Evolutionary conservation across 2,113 vertebrate species (phyloP).

Genomic region (Neodontobutis hainanensis): DNA sequence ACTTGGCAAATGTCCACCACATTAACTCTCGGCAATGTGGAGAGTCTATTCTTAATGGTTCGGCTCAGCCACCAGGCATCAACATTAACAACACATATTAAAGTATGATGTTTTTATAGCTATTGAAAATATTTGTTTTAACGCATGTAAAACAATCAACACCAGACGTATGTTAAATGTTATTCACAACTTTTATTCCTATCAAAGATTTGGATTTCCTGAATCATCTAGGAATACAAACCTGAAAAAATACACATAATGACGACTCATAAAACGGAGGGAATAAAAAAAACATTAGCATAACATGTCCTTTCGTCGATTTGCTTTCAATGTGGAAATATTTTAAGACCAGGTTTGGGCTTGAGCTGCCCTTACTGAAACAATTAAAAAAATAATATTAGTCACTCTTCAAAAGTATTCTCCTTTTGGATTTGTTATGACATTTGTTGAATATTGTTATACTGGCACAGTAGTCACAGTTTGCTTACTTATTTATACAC

Average conservation of each 20-base stretch:
- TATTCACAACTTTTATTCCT: constrained; percentile 8
- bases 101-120: constrained; percentile 11
- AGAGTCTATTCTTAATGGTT: constrained; percentile 51
- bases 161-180: constrained; percentile 14
- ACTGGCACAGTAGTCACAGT: not conserved
- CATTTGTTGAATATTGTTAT: not conserved
- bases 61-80: constrained; percentile 32
- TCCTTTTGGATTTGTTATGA: constrained; percentile 21
- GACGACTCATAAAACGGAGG: constrained; percentile 40
- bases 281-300: constrained; percentile 61
- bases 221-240: constrained; percentile 2
- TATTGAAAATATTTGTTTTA: not conserved
- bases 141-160: not conserved
- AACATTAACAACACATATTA: constrained; percentile 28
- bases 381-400: constrained; percentile 53
- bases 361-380: constrained; percentile 44
- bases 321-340: constrained; percentile 54
- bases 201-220: constrained; percentile 11
- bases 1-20: constrained; percentile 64
- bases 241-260: constrained; percentile 35
- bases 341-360: constrained; percentile 51
- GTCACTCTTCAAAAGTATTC: constrained; percentile 41
- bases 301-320: constrained; percentile 44
- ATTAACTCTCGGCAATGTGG: constrained; percentile 56
- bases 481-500: not conserved